Evolutionary conservation across 2,113 vertebrate species (phyloP).

Genomic region (Girardinichthys multiradiatus): DNA sequence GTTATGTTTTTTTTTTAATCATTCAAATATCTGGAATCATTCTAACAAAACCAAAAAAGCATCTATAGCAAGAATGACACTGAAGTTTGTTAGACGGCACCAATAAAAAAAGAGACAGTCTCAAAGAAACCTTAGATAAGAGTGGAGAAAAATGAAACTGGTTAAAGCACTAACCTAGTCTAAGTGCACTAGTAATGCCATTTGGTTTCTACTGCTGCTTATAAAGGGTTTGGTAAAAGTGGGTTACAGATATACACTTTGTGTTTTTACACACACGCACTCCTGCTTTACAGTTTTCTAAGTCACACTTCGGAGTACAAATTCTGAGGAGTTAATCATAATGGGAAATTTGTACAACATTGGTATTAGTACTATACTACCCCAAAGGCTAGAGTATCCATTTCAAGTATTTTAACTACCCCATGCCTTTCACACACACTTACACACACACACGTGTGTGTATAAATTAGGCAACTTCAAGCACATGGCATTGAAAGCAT

Average conservation of each 20-base stretch:
- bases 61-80: constrained; percentile 45
- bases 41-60: constrained; percentile 46
- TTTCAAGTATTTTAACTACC: constrained; percentile 77
- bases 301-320: constrained; percentile 79
- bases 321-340: constrained; percentile 74
- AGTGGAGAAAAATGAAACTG: constrained; percentile 46
- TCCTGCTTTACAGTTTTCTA: constrained; percentile 71
- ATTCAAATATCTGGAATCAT: constrained; percentile 55
- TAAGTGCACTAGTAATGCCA: constrained; percentile 77
- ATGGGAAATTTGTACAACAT: constrained; percentile 81
- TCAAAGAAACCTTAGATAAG: constrained; percentile 62
- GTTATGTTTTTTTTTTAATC: background rate
- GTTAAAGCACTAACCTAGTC: constrained; percentile 76
- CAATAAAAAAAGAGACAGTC: constrained; percentile 62
- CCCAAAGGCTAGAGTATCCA: constrained; percentile 78
- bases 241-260: constrained; percentile 66
- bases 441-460: constrained; percentile 47
- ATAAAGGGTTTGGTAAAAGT: constrained; percentile 79
- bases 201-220: constrained; percentile 81
- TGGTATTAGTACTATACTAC: constrained; percentile 82
- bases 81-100: constrained; percentile 58
- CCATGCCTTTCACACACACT: constrained; percentile 42
- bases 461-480: constrained; percentile 62
- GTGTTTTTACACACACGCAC: constrained; percentile 60
- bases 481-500: constrained; percentile 66